Conservation (phyloP, 2,888 invertebrate genomes). For the Willowsia nigromaculata region DNA sequence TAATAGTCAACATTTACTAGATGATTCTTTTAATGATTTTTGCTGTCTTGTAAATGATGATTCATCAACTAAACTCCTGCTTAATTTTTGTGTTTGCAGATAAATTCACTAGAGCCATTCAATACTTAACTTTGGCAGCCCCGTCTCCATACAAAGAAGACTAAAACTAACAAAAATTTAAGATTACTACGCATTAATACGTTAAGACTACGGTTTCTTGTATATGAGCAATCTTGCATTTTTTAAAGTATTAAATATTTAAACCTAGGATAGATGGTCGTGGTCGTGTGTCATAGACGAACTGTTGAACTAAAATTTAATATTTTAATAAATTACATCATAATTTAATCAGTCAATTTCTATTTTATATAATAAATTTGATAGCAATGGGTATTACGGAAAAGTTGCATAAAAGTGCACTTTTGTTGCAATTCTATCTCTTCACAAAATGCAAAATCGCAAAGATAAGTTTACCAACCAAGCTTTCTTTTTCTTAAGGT, state of each 20-base stretch:
- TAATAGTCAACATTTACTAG: conserved; percentile 51
- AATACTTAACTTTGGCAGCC: conserved; percentile 67
- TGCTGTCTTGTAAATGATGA: not conserved
- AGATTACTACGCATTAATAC: not conserved
- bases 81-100: conserved; percentile 40
- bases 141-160: conserved; percentile 75
- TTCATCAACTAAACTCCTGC: not conserved
- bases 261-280: too few relatives aligned
- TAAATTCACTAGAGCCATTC: conserved; percentile 66
- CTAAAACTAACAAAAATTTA: not conserved
- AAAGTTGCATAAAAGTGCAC: too few relatives aligned
- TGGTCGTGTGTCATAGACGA: too few relatives aligned
- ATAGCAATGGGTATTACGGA: too few relatives aligned
- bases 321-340: too few relatives aligned
- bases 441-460: too few relatives aligned
- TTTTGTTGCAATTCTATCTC: too few relatives aligned
- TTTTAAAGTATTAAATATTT: too few relatives aligned
- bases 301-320: too few relatives aligned
- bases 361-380: too few relatives aligned
- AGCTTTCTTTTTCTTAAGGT: not conserved
- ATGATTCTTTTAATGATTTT: not conserved
- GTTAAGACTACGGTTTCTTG: too few relatives aligned
- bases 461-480: not conserved
- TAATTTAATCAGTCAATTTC: too few relatives aligned
- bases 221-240: not conserved